Base-by-base conservation (phyloP, 2,113 vertebrate species). In the Apteryx owenii region DNA sequence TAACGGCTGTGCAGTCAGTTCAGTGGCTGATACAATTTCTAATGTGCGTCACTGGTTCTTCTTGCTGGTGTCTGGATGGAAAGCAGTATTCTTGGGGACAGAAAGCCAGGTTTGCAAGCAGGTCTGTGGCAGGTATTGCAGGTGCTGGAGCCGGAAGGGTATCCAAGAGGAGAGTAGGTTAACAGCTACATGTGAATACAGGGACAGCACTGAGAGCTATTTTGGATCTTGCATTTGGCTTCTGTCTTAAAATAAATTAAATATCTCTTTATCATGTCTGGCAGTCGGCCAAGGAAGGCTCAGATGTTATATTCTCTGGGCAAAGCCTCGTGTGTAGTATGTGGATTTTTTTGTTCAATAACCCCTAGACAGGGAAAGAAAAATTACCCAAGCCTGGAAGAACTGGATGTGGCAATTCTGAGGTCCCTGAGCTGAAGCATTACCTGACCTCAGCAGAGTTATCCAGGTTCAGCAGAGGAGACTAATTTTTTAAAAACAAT, bases 181-280 rank as follows among this genome's bases (percentile, higher is more conserved):
- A 1, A 33, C 58, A 64, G 68, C 1, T 0, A 56, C 2, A 0
- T 54, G 26, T 38, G 26, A 79, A 51, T 68, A 48, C 53, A 28
- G 20, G 48, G n/a, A 29, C 25, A 80, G 23, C 12, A 53, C 68
- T 87, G 4, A 0, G n/a, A 91, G 70, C 42, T 93, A 33, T 82
- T 90, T 66, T 48, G 71, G 53, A 77, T 88, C 80, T 88, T 58
- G 69, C 3, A 6, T 90, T 88, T 94, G 76, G 14, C 64, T 80
- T 82, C 64, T 48, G 36, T 31, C 75, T 93, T 80, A 65, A 81
- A 88, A 90, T 79, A 83, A 89, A 94, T 92, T 64, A 80, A 81
- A 71, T 92, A 51, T 58, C 38, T 88, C 40, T 58, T 88, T 73
- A 66, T 78, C 2, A 0, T 2, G 5, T 42, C 53, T 84, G 85